These are phyloP conservation scores for Drosophila bocki DNA, from an alignment of 1,140 invertebrate species.

Conservation along the genomic window DNA sequence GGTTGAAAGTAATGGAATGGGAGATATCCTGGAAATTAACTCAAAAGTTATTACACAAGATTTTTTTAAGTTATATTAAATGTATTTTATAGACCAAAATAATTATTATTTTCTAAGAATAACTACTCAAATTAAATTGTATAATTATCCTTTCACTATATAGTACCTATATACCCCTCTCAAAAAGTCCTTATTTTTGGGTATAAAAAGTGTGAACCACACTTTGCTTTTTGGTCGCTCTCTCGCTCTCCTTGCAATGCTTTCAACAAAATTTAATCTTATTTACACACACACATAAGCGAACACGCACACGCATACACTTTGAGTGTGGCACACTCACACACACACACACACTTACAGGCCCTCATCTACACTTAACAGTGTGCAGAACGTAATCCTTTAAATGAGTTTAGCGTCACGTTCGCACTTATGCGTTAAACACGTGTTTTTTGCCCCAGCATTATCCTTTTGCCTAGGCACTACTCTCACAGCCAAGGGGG, in stretches of 20 bases:
- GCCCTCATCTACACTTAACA: slow-evolving; percentile 51
- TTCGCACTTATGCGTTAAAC: slow-evolving; percentile 83
- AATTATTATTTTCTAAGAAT: too few relatives aligned
- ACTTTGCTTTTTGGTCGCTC: slow-evolving; percentile 52
- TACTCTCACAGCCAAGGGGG: slow-evolving; percentile 16
- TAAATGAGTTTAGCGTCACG: slow-evolving; percentile 84
- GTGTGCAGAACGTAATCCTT: slow-evolving; percentile 74
- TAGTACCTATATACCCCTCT: not conserved
- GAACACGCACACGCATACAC: slow-evolving; percentile 19
- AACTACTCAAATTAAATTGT: too few relatives aligned
- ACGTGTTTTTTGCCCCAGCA: slow-evolving; percentile 77
- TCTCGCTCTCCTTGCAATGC: slow-evolving; percentile 32
- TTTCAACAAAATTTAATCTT: slow-evolving; percentile 81
- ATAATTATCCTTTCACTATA: not conserved
- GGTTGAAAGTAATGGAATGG: not conserved
- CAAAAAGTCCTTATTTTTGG: not conserved
- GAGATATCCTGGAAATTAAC: not conserved
- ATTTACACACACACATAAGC: slow-evolving; percentile 59
- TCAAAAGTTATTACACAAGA: too few relatives aligned
- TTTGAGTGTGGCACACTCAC: slow-evolving; percentile 27
- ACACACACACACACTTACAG: slow-evolving; percentile 13
- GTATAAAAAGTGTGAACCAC: slow-evolving; percentile 56
- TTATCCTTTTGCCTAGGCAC: slow-evolving; percentile 73
- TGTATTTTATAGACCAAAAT: not conserved
- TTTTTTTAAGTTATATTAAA: not conserved